Percentiles rank a stretch among this genome's conserved stretches.
phyloP scores from a whole-genome alignment of 2,113 vertebrate species.

The Tricholaema leucomelas region DNA sequence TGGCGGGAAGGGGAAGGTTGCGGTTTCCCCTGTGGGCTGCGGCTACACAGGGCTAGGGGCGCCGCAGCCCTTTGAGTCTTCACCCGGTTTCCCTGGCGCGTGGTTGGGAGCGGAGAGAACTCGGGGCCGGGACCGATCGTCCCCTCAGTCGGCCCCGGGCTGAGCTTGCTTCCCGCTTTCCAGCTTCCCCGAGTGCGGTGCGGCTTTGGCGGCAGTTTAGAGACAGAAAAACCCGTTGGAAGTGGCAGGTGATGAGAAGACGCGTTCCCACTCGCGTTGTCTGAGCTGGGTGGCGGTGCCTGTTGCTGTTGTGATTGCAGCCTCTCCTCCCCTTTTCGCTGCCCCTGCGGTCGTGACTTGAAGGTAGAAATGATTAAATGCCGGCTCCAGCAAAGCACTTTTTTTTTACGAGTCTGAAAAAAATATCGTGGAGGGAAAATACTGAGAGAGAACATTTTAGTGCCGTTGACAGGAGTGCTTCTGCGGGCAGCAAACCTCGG shows the following conservation, averaged over 20 bases:
- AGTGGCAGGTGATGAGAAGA: background rate
- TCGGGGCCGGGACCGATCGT: background rate
- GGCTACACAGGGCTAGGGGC: background rate
- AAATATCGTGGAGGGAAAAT: background rate
- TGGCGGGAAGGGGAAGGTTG: background rate
- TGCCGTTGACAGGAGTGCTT: background rate
- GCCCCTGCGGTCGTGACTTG: background rate
- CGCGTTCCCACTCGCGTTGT: background rate
- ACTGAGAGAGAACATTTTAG: background rate
- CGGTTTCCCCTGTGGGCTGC: no score
- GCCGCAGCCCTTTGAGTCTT: background rate
- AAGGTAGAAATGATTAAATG: background rate
- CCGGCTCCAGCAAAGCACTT: background rate
- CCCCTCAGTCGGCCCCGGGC: background rate
- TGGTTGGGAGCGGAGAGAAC: background rate
- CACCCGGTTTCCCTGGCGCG: background rate
- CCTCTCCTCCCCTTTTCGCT: background rate
- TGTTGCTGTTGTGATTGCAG: constrained; percentile 11
- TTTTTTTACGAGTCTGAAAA: background rate
- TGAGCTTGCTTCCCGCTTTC: background rate
- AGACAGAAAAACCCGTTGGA: background rate
- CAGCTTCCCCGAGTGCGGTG: background rate
- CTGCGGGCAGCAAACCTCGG: background rate
- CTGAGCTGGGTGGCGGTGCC: background rate
- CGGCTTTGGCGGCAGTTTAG: background rate